Evolutionary conservation across 2,113 vertebrate genomes (phyloP).

Genomic region (western clawed frog (Xenopus tropicalis)): DNA sequence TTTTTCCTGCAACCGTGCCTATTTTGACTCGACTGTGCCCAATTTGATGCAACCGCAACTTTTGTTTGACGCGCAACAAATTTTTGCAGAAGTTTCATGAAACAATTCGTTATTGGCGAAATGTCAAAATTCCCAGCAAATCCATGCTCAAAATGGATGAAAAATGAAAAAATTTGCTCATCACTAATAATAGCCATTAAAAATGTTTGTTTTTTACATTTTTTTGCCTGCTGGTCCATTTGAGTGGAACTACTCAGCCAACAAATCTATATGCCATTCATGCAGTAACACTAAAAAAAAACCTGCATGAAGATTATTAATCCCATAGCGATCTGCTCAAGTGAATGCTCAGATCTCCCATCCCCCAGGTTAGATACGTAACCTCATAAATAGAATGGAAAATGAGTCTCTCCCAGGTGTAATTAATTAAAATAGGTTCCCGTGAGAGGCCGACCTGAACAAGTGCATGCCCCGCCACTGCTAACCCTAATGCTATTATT

Average conservation of each 20-base stretch:
- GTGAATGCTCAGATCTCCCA: background rate
- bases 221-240: too few species aligned
- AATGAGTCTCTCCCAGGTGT: slow-evolving; percentile 38
- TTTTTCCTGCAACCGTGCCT: too few species aligned
- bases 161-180: too few species aligned
- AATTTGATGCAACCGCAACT: too few species aligned
- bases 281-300: background rate
- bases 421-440: slow-evolving; percentile 40
- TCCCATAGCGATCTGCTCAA: background rate
- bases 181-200: too few species aligned
- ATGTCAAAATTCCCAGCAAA: too few species aligned
- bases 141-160: too few species aligned
- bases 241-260: background rate
- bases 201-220: too few species aligned
- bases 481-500: slow-evolving; percentile 16
- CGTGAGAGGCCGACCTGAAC: slow-evolving; percentile 18
- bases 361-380: slow-evolving; percentile 10
- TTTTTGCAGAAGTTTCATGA: too few species aligned
- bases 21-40: too few species aligned
- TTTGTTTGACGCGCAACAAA: too few species aligned
- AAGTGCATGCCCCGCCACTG: slow-evolving; percentile 18
- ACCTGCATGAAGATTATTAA: slow-evolving; percentile 18
- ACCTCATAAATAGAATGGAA: slow-evolving; percentile 21
- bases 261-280: background rate
- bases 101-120: too few species aligned